phyloP scores from a whole-genome alignment of 1,140 invertebrate genomes.

The Apis florea region DNA sequence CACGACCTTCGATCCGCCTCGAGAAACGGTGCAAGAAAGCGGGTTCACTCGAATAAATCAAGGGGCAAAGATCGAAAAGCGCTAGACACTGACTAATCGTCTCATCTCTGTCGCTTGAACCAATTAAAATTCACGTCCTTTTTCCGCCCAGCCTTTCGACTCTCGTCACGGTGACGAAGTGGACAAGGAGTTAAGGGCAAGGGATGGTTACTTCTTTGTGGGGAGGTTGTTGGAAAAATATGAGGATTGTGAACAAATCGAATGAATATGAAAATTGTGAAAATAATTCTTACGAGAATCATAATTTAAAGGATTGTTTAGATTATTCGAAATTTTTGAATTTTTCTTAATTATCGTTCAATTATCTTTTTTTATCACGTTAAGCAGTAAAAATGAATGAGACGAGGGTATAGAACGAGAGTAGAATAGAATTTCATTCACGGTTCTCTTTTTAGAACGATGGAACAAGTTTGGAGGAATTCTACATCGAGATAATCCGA shows the following conservation, averaged over 20 bases:
- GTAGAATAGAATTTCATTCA: not conserved
- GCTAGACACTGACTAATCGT: too few relatives aligned
- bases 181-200: not conserved
- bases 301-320: too few relatives aligned
- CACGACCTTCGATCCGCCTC: not conserved
- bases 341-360: too few relatives aligned
- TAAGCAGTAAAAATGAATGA: not conserved
- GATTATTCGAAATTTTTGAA: too few relatives aligned
- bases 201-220: too few relatives aligned
- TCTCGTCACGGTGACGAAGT: not conserved
- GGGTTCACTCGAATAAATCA: too few relatives aligned
- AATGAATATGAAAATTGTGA: too few relatives aligned
- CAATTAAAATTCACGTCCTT: slow-evolving; percentile 43
- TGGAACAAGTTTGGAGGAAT: not conserved
- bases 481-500: not conserved
- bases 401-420: too few relatives aligned
- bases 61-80: too few relatives aligned
- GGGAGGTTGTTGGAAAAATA: too few relatives aligned
- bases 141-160: slow-evolving; percentile 23
- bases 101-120: not conserved
- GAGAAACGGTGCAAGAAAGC: not conserved
- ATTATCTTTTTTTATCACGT: not conserved
- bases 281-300: too few relatives aligned
- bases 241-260: too few relatives aligned
- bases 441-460: not conserved